Conservation (phyloP, 2,888 invertebrate genomes). For the Hyposoter didymator region DNA sequence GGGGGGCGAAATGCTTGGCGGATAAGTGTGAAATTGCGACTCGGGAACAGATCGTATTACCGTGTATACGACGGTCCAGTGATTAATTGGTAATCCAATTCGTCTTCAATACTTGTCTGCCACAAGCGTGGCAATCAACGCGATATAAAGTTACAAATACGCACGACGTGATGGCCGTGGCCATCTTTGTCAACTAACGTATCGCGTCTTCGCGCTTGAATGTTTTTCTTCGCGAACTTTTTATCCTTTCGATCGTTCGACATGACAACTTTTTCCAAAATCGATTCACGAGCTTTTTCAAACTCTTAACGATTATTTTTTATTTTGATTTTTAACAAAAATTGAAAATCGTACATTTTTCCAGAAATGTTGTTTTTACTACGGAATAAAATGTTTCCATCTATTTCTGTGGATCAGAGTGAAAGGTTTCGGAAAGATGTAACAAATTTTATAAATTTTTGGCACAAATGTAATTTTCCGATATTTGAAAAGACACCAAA, state of each 20-base stretch:
- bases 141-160: constrained; percentile 29
- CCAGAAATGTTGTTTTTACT: too few relatives aligned
- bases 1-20: constrained; percentile 1
- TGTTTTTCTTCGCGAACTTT: neutral
- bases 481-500: neutral
- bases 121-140: neutral
- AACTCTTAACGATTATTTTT: neutral
- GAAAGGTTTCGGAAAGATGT: too few relatives aligned
- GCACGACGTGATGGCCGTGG: neutral
- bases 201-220: neutral
- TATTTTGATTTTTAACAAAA: too few relatives aligned
- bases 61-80: constrained; percentile 20
- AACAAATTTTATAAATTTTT: neutral
- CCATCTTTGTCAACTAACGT: neutral
- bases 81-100: constrained; percentile 61
- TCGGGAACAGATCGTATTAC: constrained; percentile 50
- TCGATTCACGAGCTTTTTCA: neutral
- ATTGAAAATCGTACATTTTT: too few relatives aligned
- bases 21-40: constrained; percentile 43
- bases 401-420: too few relatives aligned
- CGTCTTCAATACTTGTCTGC: constrained; percentile 10
- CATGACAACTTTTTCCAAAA: neutral
- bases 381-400: too few relatives aligned
- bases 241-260: neutral
- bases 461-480: neutral